A percentile compares a stretch with the other conserved stretches of the same genome.
Conservation (phyloP, 2,888 invertebrate species). For the Oxycera nigricornis region DNA sequence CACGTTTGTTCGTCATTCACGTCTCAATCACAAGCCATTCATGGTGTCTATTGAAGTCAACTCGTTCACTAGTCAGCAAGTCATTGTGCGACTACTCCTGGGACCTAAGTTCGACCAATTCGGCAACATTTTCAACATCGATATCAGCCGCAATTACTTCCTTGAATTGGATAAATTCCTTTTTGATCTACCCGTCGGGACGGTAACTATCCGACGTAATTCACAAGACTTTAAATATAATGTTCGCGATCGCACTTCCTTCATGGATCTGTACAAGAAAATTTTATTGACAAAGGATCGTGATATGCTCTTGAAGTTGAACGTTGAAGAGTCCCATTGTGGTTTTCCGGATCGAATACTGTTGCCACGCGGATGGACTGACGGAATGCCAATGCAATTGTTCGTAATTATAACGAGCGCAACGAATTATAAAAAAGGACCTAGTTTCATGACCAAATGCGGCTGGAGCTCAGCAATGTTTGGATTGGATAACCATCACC, state of each 20-base stretch:
- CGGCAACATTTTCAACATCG: slow-evolving; percentile 62
- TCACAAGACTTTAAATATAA: slow-evolving; percentile 59
- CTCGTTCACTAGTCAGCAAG: slow-evolving; percentile 67
- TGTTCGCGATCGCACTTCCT: slow-evolving; percentile 66
- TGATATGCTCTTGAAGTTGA: slow-evolving; percentile 55
- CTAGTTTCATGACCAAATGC: slow-evolving; percentile 42
- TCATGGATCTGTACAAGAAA: slow-evolving; percentile 62
- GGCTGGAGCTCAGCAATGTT: slow-evolving; percentile 51
- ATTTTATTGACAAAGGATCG: slow-evolving; percentile 63
- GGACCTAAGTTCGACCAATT: slow-evolving; percentile 72
- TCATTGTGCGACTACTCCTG: slow-evolving; percentile 70
- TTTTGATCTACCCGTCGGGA: slow-evolving; percentile 53
- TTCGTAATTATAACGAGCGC: slow-evolving; percentile 68
- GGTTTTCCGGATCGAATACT: slow-evolving; percentile 70
- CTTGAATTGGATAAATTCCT: slow-evolving; percentile 69
- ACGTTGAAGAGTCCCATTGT: slow-evolving; percentile 62
- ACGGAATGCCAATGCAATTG: slow-evolving; percentile 70
- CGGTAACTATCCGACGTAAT: slow-evolving; percentile 51
- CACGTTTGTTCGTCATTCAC: slow-evolving; percentile 68
- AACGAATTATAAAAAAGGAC: slow-evolving; percentile 58
- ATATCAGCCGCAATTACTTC: slow-evolving; percentile 66
- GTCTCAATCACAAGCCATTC: slow-evolving; percentile 76
- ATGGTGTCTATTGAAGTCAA: slow-evolving; percentile 67
- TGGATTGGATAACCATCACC: slow-evolving; percentile 64
- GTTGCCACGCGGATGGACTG: slow-evolving; percentile 69